Percentiles rank a stretch among this genome's conserved stretches.
phyloP scores from a whole-genome alignment of 2,888 invertebrate genomes.

The Drosophila monieri region DNA sequence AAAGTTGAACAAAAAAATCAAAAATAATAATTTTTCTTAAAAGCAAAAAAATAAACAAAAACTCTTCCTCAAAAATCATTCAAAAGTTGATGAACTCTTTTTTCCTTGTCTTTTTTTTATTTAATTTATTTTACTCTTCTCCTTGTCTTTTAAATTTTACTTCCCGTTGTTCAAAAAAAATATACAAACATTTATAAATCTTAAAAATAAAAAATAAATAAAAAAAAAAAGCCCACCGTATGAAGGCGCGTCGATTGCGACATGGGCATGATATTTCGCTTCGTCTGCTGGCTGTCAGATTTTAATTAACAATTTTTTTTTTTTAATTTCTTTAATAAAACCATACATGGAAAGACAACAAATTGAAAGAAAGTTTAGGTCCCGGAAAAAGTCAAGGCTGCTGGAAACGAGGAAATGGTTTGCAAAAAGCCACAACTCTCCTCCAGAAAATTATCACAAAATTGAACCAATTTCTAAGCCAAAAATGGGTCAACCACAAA shows the following conservation, averaged over 20 bases:
- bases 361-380: conserved; percentile 20
- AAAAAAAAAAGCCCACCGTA: background rate
- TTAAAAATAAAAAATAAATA: background rate
- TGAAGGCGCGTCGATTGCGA: conserved; percentile 24
- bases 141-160: conserved; percentile 18
- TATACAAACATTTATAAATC: conserved; percentile 7
- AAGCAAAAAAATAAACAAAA: background rate
- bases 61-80: conserved; percentile 6
- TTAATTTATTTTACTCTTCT: conserved; percentile 1
- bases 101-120: conserved; percentile 1
- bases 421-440: background rate
- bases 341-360: conserved; percentile 14
- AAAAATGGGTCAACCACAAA: conserved; percentile 22
- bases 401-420: background rate
- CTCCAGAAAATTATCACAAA: background rate
- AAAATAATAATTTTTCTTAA: background rate
- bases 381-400: background rate
- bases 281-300: conserved; percentile 32
- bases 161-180: conserved; percentile 33
- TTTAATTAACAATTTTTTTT: conserved; percentile 32
- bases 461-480: conserved; percentile 12
- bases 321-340: conserved; percentile 14
- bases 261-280: conserved; percentile 1
- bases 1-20: no score
- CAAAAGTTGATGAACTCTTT: conserved; percentile 23